These are phyloP conservation scores for Dendrolimus houi DNA, from an alignment of 2,888 invertebrate genomes.

Conservation along the genomic window DNA sequence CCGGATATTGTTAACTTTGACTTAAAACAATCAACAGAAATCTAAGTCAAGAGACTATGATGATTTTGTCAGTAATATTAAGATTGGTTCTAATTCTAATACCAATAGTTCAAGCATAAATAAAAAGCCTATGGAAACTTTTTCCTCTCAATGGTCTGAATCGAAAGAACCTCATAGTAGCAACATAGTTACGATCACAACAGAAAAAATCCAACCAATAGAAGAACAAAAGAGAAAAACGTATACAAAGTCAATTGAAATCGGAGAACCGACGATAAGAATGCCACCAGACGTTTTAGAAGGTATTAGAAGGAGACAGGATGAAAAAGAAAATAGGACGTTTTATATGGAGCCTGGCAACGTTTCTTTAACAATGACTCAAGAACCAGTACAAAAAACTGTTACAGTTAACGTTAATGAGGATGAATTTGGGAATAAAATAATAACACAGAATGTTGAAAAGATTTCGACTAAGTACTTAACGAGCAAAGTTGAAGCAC, in stretches of 20 bases:
- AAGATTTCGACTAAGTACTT: conserved; percentile 60
- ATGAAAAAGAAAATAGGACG: conserved; percentile 53
- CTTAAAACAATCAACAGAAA: conserved; percentile 46
- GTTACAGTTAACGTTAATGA: conserved; percentile 69
- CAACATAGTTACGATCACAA: conserved; percentile 66
- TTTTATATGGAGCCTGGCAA: conserved; percentile 66
- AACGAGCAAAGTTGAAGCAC: conserved; percentile 54
- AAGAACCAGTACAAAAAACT: conserved; percentile 67
- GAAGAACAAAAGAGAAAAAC: conserved; percentile 47
- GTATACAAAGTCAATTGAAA: conserved; percentile 71
- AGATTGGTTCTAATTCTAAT: conserved; percentile 59
- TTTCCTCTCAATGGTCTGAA: conserved; percentile 49
- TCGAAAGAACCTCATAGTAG: conserved; percentile 39
- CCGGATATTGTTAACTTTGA: conserved; percentile 71
- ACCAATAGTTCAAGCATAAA: conserved; percentile 50
- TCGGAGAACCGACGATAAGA: conserved; percentile 54
- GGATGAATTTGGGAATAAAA: conserved; percentile 68
- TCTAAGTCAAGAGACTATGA: conserved; percentile 52
- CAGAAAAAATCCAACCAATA: conserved; percentile 46
- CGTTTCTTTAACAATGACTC: conserved; percentile 62
- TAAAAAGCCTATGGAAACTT: conserved; percentile 43
- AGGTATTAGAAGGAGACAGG: conserved; percentile 49
- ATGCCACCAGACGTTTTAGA: conserved; percentile 66
- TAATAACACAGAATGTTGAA: conserved; percentile 67
- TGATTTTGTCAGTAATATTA: conserved; percentile 68